Percentiles rank a stretch among this genome's conserved stretches.
These are phyloP conservation scores for Heliconius sara DNA, from an alignment of 2,888 invertebrate genomes.

Conservation along the genomic window DNA sequence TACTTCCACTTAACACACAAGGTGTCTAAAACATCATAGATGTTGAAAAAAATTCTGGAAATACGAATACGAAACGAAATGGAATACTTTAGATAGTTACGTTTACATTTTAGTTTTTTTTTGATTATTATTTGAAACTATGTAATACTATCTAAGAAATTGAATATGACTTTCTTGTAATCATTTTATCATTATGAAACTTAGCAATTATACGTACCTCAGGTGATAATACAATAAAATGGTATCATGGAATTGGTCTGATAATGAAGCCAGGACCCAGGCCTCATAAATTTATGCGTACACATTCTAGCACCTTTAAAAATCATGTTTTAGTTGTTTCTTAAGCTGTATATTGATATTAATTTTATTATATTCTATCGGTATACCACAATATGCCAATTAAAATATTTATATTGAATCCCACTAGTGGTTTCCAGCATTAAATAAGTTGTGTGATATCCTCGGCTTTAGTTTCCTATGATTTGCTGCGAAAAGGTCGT, in stretches of 20 bases:
- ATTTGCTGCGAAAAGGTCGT: constrained; percentile 76
- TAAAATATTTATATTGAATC: background rate
- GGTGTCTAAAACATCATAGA: too few relatives aligned
- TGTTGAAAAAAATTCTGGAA: too few relatives aligned
- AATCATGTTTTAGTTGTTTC: too few relatives aligned
- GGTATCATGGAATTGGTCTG: background rate
- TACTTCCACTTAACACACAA: too few relatives aligned
- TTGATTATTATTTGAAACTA: too few relatives aligned
- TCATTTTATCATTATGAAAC: background rate
- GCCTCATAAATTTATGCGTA: too few relatives aligned
- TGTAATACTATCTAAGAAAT: too few relatives aligned
- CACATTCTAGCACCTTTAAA: too few relatives aligned
- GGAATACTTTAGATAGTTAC: too few relatives aligned
- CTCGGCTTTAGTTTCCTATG: constrained; percentile 58
- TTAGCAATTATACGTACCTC: too few relatives aligned
- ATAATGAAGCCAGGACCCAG: background rate
- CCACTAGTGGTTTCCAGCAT: background rate
- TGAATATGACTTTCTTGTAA: background rate
- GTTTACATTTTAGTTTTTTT: too few relatives aligned
- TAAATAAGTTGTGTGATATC: constrained; percentile 44
- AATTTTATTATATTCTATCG: background rate
- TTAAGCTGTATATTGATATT: background rate
- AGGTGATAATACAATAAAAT: background rate
- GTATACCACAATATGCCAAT: background rate
- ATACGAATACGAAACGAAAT: too few relatives aligned